Base-by-base conservation (phyloP, 2,797 vertebrate species). In the Gymnopithys bicolor region DNA sequence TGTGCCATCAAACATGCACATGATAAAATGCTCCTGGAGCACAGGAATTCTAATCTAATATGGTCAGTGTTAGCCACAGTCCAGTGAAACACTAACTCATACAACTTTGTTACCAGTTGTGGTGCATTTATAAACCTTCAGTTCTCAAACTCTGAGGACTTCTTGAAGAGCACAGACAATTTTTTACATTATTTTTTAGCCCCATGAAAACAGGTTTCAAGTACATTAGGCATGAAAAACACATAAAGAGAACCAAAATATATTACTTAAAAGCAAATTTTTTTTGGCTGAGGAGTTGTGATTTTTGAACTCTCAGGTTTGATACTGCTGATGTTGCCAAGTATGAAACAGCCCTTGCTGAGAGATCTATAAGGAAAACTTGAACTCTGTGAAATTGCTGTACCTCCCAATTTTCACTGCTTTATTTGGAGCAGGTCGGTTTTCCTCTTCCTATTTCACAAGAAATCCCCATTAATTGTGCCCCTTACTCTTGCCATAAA, bases 391-490 rank as follows among this genome's bases (percentile, higher is more conserved):
- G 73, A 73, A 94, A 82, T 43, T 43, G 49, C 66, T 2, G 4
- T n/a, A 53, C 37, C 35, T 70, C 41, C 27, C 43, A 68, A 10
- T 48, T 71, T 90, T 27, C 56, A 52, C 45, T 28, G 63, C 48
- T 82, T 90, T 88, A 30, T 86, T 69, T 84, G 69, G 37, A 89
- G 59, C 37, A 82, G 70, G 45, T 60, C 74, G 82, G 32, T 74
- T 90, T 95, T 86, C 33, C 60, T 92, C 51, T 30, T 94, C 62
- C 59, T 45, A 30, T 84, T 96, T 70, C 83, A 67, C 33, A 63
- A 89, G 63, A 91, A 90, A 70, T 27, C 6, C 3, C 45, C 63
- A 53, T 94, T 74, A 93, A 95, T 89, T 94, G 93, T 84, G 70
- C 64, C 53, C 10, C 63, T 73, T 60, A 30, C 48, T 84, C 74